phyloP scores from a whole-genome alignment of 2,888 invertebrate genomes.

The Sphaeridia pumilis region DNA sequence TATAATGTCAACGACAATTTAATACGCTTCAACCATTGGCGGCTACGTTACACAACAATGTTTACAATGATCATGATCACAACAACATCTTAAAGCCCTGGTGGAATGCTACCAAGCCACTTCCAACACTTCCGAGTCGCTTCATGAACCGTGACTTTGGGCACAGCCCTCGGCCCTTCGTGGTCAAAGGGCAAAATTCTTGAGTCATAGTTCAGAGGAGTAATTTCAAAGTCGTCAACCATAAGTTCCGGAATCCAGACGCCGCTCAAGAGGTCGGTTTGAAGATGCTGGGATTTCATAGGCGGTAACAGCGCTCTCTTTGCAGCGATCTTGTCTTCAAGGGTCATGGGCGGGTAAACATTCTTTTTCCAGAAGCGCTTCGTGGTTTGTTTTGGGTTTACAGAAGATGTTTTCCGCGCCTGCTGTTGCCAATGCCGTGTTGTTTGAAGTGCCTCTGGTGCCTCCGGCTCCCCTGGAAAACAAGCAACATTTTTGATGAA shows the following conservation, averaged over 20 bases:
- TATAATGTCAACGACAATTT: no score
- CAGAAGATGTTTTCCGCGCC: constrained; percentile 11
- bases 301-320: constrained; percentile 19
- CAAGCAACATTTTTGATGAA: no score
- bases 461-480: no score
- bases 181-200: not conserved
- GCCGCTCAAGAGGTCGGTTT: constrained; percentile 30
- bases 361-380: constrained; percentile 25
- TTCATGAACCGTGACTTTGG: constrained; percentile 4
- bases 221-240: constrained; percentile 23
- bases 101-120: constrained; percentile 7
- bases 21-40: no score
- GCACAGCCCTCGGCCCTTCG: not conserved
- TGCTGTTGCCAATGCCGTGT: constrained; percentile 29
- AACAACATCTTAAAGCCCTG: not conserved
- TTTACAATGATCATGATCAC: no score
- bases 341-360: constrained; percentile 26
- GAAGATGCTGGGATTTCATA: constrained; percentile 16
- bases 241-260: constrained; percentile 32
- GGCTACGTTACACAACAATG: no score
- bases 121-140: constrained; percentile 10
- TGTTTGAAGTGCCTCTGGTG: no score
- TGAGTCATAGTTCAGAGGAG: constrained; percentile 17
- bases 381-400: constrained; percentile 7
- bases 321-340: constrained; percentile 23